Conservation (phyloP, 2,113 vertebrate genomes). For the Hyperoodon ampullatus region DNA sequence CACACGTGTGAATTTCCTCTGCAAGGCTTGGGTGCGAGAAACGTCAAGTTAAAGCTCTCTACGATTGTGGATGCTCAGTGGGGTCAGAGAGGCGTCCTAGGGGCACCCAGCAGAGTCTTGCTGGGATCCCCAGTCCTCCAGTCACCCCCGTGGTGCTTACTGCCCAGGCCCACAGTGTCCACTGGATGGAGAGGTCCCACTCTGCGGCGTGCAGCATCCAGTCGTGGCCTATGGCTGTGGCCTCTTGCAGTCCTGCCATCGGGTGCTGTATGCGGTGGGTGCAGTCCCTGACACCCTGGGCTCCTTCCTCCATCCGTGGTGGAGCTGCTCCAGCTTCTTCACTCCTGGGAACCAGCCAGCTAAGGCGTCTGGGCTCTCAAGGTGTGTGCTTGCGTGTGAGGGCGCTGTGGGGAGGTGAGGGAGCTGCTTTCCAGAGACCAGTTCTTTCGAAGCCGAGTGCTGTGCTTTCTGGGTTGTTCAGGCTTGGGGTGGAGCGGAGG, state of each 20-base stretch:
- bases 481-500: neutral
- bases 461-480: neutral
- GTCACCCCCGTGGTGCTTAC: rapidly evolving
- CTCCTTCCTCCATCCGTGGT: rapidly evolving
- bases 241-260: rapidly evolving
- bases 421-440: rapidly evolving
- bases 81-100: neutral
- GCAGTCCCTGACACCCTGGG: rapidly evolving
- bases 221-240: neutral
- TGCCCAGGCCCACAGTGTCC: neutral
- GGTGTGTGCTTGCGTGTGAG: neutral
- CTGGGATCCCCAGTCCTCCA: neutral
- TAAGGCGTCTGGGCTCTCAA: neutral
- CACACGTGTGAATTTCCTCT: neutral
- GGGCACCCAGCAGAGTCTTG: neutral
- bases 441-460: neutral
- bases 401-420: neutral
- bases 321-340: neutral
- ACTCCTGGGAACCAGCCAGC: neutral
- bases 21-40: neutral
- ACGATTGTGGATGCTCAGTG: rapidly evolving
- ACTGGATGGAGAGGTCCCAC: neutral
- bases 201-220: rapidly evolving
- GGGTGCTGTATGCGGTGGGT: neutral
- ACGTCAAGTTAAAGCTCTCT: neutral